Evolutionary conservation across 2,888 invertebrate genomes (phyloP).

Genomic region (Drymonia ruficornis): DNA sequence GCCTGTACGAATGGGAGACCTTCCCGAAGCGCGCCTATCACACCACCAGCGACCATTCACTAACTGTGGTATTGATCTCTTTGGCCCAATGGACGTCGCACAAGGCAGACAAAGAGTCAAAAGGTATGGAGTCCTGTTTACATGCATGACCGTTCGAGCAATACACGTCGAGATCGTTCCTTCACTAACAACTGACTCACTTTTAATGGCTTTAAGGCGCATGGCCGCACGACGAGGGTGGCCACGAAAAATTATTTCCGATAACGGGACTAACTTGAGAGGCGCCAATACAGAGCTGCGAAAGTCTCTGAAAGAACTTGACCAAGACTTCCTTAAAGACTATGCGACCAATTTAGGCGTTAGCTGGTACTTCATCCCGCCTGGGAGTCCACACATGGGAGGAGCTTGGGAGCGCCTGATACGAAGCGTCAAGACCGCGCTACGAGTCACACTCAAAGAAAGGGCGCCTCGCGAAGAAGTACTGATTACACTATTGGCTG

Average conservation of each 20-base stretch:
- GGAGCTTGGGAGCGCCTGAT: constrained; percentile 2
- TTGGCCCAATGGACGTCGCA: constrained; percentile 22
- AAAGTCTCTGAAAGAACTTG: constrained; percentile 7
- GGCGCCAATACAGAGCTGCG: constrained; percentile 15
- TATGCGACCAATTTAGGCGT: constrained; percentile 6
- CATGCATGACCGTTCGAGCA: constrained; percentile 25
- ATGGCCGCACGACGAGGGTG: constrained; percentile 17
- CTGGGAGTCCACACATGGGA: neutral
- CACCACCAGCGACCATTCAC: constrained; percentile 24
- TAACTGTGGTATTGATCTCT: constrained; percentile 18
- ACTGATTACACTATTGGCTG: neutral
- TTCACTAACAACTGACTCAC: constrained; percentile 13
- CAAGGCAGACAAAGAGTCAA: constrained; percentile 16
- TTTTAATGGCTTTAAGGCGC: constrained; percentile 22
- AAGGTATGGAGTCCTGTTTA: constrained; percentile 27
- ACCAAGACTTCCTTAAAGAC: neutral
- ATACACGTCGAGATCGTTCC: constrained; percentile 21
- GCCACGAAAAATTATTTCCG: constrained; percentile 18
- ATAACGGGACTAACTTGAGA: constrained; percentile 25
- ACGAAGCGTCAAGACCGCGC: constrained; percentile 12
- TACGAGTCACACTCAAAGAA: constrained; percentile 13
- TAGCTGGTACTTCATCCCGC: constrained; percentile 4
- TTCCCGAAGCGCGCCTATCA: constrained; percentile 24
- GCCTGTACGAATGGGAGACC: constrained; percentile 25
- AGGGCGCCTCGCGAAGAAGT: constrained; percentile 14